Evolutionary conservation across 2,888 invertebrate species (phyloP), one percentile per base, ranked within the genome.

Genomic region (Ophion slaviceki): DNA sequence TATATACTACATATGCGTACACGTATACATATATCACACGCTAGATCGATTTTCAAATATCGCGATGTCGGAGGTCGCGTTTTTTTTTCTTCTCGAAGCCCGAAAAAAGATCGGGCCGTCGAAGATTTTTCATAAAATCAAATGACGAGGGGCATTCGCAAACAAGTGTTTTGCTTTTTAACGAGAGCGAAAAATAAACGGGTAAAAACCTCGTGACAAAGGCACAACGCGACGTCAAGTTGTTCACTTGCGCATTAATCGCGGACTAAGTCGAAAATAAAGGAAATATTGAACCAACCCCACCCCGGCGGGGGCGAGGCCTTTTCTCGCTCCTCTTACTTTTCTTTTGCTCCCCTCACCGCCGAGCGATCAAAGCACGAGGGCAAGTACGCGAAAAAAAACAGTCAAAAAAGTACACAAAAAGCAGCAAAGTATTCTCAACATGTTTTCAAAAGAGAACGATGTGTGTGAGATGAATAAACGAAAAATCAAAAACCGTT

Each of bases 401-500:
- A 17, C 53, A 17, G 17, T 59, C 36, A 45, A 64, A 72, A 20
- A 17, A 47, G 32, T 77, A 10, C 14, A 53, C 57, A 71, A 45
- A 67, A 62, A 75, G 36, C 66, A 53, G 10, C 3, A 28, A 59
- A 70, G 28, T 40, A 71, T n/a, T 71, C 61, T 59, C 61, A 40
- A 40, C n/a, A 64, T 20, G 36, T 4, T 24, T 57, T 10, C 11
- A 62, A 84, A 82, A 75, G 32, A 40, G 53, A 53, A 28, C 36
- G 61, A 40, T n/a, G 11, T 61, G 79, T 53, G 59, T 67, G 66
- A 32, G 68, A 68, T 59, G 85, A 88, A 84, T 82, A 80, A 85
- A 78, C 82, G 89, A 87, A 91, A 90, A 89, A 90, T 88, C 90
- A 83, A 87, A 90, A 90, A 87, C 83, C 90, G 66, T 84, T 76